Conservation (phyloP, 2,797 vertebrate species). For the Hafferia zeledoni region DNA sequence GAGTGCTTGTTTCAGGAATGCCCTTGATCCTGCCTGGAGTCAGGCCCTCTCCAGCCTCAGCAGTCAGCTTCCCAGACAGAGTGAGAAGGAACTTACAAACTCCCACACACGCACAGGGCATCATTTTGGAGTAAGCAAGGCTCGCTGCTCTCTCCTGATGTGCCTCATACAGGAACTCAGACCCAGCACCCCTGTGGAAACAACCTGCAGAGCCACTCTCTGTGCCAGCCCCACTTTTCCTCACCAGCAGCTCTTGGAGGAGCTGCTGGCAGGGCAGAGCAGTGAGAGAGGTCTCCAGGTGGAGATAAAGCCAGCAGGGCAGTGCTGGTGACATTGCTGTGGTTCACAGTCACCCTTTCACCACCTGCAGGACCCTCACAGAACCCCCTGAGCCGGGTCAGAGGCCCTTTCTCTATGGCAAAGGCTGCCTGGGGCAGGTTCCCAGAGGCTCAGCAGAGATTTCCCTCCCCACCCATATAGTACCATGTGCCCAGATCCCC, state of each 20-base stretch:
- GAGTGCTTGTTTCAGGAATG: no score
- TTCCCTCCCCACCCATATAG: background rate
- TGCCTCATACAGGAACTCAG: background rate
- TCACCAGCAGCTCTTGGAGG: background rate
- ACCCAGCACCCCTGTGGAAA: background rate
- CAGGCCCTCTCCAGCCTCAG: background rate
- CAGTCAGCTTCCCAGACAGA: rapidly evolving
- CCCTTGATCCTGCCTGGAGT: background rate
- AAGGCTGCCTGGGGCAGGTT: no score
- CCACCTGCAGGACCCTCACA: rapidly evolving
- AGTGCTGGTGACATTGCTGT: background rate
- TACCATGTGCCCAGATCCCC: background rate
- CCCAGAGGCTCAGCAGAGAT: background rate
- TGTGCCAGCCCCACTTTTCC: background rate
- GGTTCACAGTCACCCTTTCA: background rate
- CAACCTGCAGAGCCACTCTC: background rate
- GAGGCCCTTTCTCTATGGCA: background rate
- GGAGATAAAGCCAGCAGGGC: background rate
- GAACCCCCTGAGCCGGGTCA: background rate
- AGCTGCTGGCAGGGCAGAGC: background rate
- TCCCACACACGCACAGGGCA: rapidly evolving
- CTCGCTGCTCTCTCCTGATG: rapidly evolving
- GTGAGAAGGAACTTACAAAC: rapidly evolving
- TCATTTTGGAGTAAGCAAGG: no score
- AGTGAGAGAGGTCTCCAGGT: rapidly evolving